Evolutionary conservation across 35 echinoderm and acorn worm species (phyloP), one percentile per base, ranked within the genome.

Genomic region (Diadema setosum): DNA sequence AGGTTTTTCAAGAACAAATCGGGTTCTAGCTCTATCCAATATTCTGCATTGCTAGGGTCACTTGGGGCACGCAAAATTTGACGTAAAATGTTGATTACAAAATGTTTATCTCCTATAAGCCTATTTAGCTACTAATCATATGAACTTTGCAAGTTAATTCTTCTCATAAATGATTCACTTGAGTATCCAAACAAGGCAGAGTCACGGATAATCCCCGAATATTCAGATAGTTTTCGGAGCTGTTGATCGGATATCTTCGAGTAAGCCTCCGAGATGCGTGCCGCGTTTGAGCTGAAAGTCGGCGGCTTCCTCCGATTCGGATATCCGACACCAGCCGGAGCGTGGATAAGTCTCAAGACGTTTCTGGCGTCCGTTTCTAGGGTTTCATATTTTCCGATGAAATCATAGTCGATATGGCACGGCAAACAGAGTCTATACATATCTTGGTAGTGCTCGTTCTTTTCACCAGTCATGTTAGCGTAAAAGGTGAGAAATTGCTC

Each of bases 331-430:
- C 9, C n/a, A 9, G 9, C 48, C 9, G 9, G 9, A 11, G 48
- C 48, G 48, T 52, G 9, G 48, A 52, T n/a, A 52, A 52, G n/a
- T 11, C 46, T 45, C 45, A 81, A n/a, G 21, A 81, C 46, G 40
- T 45, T 42, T 3, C 3, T 8, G 11, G 76, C 40, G 46, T 81
- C 76, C 25, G 39, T 43, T 7, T 3, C 2, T 11, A 81, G 21
- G 4, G 76, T 81, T 45, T 81, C 76, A 81, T 42, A 81, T 29
- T 41, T 35, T 9, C 76, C 76, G 5, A 45, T 5, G 23, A 42
- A 81, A 81, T 81, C 76, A 21, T 81, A 81, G 45, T 81, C 42
- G 14, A 81, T 81, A 29, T 81, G 36, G 45, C 76, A 81, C 5
- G 76, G 76, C 2, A 5, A 81, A 45, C 76, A 81, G 36, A 81